Evolutionary conservation across 2,113 vertebrate species (phyloP), one percentile per base, ranked within the genome.

Genomic region (Rhabdornis inornatus): DNA sequence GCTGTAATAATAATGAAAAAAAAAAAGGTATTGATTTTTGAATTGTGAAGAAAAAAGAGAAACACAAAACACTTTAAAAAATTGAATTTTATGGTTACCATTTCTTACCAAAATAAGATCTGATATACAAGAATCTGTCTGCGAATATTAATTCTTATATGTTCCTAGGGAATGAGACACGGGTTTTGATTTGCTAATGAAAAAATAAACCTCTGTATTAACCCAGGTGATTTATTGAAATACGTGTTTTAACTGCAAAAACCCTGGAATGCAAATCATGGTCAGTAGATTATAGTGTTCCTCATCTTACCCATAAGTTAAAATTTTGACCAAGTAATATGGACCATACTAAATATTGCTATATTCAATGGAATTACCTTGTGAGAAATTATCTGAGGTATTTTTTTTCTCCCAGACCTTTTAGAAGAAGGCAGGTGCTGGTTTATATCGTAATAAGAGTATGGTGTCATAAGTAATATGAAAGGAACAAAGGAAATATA

Each of bases 251-350:
- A 78, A 42, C 39, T 55, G n/a, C 23, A 84, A 49, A 92, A 87
- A 6, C 0, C 2, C 3, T 5, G 8, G 39, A 50, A 74, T 20
- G 3, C 2, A 90, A 78, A 15, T 28, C 17, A 49, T 21, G 6
- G 13, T 3, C 18, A 59, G 30, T 37, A 78, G 24, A 45, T 24
- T 7, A 28, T 9, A 21, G 7, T 30, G 33, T 20, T 83, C 37
- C 13, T 72, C 50, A 52, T 10, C 4, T 50, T 52, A 35, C 3
- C 1, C 2, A 12, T n/a, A 45, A 61, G 6, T 76, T 65, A 56
- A 76, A 86, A 74, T n/a, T 77, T 22, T 64, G 39, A 50, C 16
- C 28, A 60, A 42, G 6, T n/a, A 49, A 33, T 56, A 52, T 4
- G 13, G 24, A 15, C 17, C 5, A 52, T 52, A 63, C 4, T 85